Percentiles rank a stretch among this genome's conserved stretches.
Evolutionary conservation across 2,113 vertebrate genomes (phyloP).

Genomic region (Pyrgilauda ruficollis): DNA sequence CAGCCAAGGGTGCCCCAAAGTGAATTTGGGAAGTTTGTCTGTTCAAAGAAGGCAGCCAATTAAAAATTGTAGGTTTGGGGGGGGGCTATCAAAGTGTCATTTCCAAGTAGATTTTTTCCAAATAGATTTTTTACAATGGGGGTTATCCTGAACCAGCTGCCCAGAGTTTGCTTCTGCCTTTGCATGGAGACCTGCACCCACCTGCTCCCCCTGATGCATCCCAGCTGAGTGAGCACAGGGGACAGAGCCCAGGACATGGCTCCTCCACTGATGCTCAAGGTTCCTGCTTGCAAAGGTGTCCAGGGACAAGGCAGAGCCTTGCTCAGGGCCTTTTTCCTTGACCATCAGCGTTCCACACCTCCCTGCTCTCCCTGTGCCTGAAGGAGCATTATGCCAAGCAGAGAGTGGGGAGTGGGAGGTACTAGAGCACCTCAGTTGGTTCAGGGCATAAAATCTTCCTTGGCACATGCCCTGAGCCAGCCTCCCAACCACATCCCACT

Average conservation of each 20-base stretch:
- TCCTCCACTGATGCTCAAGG: not conserved
- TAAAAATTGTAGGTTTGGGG: accelerated
- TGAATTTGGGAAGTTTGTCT: not conserved
- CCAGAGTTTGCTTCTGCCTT: not conserved
- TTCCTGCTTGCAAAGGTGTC: not conserved
- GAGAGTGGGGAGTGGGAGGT: not conserved
- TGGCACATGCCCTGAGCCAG: not conserved
- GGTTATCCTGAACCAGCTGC: not conserved
- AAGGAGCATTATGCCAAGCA: not conserved
- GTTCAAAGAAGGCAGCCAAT: not conserved
- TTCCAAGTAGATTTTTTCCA: not conserved
- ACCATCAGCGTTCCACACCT: not conserved
- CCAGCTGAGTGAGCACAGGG: not conserved
- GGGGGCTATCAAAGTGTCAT: too few relatives aligned
- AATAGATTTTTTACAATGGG: not conserved
- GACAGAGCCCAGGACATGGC: not conserved
- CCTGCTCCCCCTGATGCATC: not conserved
- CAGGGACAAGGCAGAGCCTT: not conserved
- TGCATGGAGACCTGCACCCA: not conserved
- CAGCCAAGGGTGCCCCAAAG: not conserved
- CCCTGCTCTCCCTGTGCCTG: not conserved
- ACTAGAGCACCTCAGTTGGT: not conserved
- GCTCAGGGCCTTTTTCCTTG: not conserved
- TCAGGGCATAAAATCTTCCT: not conserved
- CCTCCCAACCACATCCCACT: not conserved